phyloP scores from a whole-genome alignment of 2,113 vertebrate genomes.

The Nanorana parkeri region DNA sequence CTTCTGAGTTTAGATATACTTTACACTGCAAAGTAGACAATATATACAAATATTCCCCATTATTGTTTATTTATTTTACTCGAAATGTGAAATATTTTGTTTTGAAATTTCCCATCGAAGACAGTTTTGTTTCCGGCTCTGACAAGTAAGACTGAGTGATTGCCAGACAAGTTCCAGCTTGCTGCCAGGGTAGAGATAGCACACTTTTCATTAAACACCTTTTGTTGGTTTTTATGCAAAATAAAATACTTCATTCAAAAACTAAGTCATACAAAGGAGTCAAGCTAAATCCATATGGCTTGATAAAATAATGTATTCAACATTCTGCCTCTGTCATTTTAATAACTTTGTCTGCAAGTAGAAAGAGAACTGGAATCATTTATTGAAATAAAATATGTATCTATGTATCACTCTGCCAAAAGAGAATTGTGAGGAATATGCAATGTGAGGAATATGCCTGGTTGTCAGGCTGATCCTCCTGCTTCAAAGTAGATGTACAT shows the following conservation, averaged over 20 bases:
- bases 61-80: too few relatives aligned
- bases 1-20: too few relatives aligned
- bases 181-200: neutral
- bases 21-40: too few relatives aligned
- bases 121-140: neutral
- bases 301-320: conserved; percentile 23
- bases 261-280: neutral
- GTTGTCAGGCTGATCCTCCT: too few relatives aligned
- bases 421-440: too few relatives aligned
- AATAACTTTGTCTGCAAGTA: neutral
- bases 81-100: neutral
- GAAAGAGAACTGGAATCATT: neutral
- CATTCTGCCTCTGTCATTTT: neutral
- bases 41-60: too few relatives aligned
- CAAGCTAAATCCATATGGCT: conserved; percentile 27
- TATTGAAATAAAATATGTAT: neutral
- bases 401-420: too few relatives aligned
- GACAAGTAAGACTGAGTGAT: neutral
- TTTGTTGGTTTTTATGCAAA: conserved; percentile 12
- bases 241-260: conserved; percentile 27
- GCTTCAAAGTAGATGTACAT: too few relatives aligned
- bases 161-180: neutral
- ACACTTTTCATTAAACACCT: neutral
- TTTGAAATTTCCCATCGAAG: neutral
- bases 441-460: too few relatives aligned